phyloP scores from a whole-genome alignment of 1,140 invertebrate genomes.

The Frieseomelitta varia region DNA sequence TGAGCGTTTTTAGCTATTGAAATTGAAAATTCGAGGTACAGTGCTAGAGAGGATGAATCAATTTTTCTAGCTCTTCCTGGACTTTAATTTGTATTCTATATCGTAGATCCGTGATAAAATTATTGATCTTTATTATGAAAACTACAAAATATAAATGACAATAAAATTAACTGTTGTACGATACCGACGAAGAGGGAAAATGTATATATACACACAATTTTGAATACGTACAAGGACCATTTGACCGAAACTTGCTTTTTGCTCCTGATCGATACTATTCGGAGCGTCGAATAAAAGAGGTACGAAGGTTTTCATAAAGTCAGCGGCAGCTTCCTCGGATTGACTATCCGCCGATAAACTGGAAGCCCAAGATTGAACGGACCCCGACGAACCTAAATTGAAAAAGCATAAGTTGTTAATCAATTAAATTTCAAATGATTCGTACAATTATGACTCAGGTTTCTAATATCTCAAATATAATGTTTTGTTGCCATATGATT shows the following conservation, averaged over 20 bases:
- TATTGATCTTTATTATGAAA: too few species aligned
- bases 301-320: slow-evolving; percentile 89
- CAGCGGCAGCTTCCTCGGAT: slow-evolving; percentile 86
- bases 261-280: slow-evolving; percentile 83
- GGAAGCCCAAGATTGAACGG: slow-evolving; percentile 88
- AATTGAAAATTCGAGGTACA: too few species aligned
- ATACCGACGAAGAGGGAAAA: background rate
- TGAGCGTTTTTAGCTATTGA: too few species aligned
- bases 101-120: too few species aligned
- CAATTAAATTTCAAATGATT: background rate
- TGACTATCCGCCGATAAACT: slow-evolving; percentile 88
- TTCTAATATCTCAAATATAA: too few species aligned
- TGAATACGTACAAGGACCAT: slow-evolving; percentile 81
- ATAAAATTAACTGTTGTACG: too few species aligned
- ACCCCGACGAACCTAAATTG: slow-evolving; percentile 85
- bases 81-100: too few species aligned
- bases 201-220: background rate
- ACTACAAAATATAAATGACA: too few species aligned
- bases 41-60: too few species aligned
- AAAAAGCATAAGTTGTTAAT: background rate
- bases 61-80: too few species aligned
- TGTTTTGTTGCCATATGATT: background rate
- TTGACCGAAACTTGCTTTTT: slow-evolving; percentile 87
- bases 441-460: background rate
- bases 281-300: slow-evolving; percentile 86